Evolutionary conservation across 2,113 vertebrate species (phyloP).

Genomic region (Pelusios castaneus): DNA sequence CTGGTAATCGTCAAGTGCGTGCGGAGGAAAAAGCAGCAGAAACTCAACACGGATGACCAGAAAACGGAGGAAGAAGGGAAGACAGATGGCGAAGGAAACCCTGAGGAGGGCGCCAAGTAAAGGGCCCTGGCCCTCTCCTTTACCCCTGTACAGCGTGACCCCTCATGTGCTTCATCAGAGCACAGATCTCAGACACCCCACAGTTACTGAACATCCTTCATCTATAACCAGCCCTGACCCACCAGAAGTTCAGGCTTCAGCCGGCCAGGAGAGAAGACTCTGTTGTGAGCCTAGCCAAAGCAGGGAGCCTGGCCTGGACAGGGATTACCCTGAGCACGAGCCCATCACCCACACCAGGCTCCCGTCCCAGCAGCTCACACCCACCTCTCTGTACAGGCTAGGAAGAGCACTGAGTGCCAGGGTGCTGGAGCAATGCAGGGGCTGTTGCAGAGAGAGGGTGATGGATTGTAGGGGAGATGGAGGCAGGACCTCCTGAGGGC

Average conservation of each 20-base stretch:
- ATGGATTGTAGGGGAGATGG: too few species aligned
- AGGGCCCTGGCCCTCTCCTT: not conserved
- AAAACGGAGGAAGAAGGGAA: constrained; percentile 98
- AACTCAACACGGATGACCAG: constrained; percentile 92
- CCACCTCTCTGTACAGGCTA: not conserved
- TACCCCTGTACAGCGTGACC: constrained; percentile 34
- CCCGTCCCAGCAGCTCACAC: too few species aligned
- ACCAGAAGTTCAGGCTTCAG: constrained; percentile 4
- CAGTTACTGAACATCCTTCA: constrained; percentile 46
- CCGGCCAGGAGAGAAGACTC: not conserved
- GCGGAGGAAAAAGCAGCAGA: constrained; percentile 92
- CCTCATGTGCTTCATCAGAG: constrained; percentile 55
- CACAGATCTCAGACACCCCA: constrained; percentile 57
- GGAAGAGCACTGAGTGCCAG: not conserved
- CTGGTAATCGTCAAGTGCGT: constrained; percentile 95
- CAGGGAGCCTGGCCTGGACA: not conserved
- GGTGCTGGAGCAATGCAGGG: not conserved
- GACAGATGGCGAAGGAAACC: constrained; percentile 89
- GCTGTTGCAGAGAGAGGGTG: not conserved
- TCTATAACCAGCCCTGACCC: not conserved
- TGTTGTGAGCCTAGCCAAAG: not conserved
- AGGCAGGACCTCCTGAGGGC: not conserved
- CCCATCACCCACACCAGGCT: not conserved
- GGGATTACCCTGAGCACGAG: not conserved
- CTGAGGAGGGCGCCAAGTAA: constrained; percentile 91